These are phyloP conservation scores for Nannobrachium achirus DNA, from an alignment of 2,113 vertebrate genomes.

Conservation along the genomic window DNA sequence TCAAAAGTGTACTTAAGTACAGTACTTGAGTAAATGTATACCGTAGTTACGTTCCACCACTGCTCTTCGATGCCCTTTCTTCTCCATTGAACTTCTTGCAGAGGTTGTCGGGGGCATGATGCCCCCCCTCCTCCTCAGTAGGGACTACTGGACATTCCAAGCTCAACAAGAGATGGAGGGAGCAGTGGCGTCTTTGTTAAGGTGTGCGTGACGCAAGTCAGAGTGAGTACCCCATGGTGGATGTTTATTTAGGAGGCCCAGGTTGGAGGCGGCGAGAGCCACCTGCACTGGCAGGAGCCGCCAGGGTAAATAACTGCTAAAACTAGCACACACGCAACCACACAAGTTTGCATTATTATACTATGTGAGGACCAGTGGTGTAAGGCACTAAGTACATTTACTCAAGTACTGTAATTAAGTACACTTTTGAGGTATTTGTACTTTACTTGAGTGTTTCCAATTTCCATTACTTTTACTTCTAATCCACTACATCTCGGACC, in stretches of 20 bases:
- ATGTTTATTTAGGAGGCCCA: slow-evolving; percentile 63
- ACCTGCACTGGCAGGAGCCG: slow-evolving; percentile 58
- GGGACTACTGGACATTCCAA: slow-evolving; percentile 3
- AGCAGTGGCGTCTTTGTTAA: slow-evolving; percentile 6
- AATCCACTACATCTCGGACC: no score
- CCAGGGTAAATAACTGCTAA: slow-evolving; percentile 63
- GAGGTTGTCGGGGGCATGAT: background rate
- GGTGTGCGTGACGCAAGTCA: slow-evolving; percentile 34
- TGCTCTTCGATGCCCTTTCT: background rate
- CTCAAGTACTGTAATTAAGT: no score
- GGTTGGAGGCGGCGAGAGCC: slow-evolving; percentile 65
- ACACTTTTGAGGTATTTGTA: no score
- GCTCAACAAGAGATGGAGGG: slow-evolving; percentile 1
- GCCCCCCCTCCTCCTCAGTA: background rate
- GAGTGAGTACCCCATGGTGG: slow-evolving; percentile 46
- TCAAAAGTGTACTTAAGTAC: no score
- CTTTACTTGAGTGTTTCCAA: no score
- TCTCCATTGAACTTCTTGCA: background rate
- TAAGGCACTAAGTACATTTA: no score
- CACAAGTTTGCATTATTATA: no score
- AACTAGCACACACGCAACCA: slow-evolving; percentile 6
- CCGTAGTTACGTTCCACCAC: no score
- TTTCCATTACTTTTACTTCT: no score
- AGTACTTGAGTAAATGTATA: no score
- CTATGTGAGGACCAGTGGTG: no score